Evolutionary conservation across 2,113 vertebrate genomes (phyloP).

Genomic region (Pungitius pungitius): DNA sequence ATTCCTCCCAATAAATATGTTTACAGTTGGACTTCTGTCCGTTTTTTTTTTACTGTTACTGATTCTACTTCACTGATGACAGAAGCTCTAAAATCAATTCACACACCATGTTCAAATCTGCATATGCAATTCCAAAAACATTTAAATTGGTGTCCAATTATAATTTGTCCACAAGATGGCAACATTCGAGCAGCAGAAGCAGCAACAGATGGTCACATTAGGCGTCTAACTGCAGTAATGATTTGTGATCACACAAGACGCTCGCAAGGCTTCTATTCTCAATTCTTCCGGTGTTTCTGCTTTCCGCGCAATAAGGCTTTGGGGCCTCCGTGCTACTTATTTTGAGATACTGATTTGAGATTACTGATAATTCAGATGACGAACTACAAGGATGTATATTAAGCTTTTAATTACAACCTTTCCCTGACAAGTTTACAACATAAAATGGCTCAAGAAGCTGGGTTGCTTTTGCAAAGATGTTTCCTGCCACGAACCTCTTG

Average conservation of each 20-base stretch:
- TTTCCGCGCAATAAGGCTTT: background rate
- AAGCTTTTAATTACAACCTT: background rate
- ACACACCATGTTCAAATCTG: background rate
- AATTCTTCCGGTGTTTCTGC: background rate
- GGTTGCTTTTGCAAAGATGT: conserved; percentile 2
- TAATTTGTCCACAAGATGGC: conserved; percentile 71
- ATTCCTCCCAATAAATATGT: background rate
- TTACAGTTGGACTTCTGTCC: background rate
- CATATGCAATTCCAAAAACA: background rate
- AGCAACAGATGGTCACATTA: conserved; percentile 64
- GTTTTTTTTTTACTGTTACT: background rate
- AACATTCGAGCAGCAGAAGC: conserved; percentile 46
- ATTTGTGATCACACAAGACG: conserved; percentile 32
- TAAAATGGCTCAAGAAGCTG: conserved; percentile 3
- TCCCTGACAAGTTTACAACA: conserved; percentile 6
- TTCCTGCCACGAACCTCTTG: background rate
- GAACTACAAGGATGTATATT: background rate
- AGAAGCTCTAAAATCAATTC: background rate
- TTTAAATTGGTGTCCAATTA: conserved; percentile 29
- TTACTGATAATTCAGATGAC: background rate
- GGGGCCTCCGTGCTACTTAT: background rate
- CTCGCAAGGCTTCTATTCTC: background rate
- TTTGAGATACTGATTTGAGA: no score
- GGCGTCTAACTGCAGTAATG: conserved; percentile 24
- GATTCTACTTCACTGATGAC: background rate